These are phyloP conservation scores for Epistrophe eligans DNA, from an alignment of 2,888 invertebrate species.

Conservation along the genomic window DNA sequence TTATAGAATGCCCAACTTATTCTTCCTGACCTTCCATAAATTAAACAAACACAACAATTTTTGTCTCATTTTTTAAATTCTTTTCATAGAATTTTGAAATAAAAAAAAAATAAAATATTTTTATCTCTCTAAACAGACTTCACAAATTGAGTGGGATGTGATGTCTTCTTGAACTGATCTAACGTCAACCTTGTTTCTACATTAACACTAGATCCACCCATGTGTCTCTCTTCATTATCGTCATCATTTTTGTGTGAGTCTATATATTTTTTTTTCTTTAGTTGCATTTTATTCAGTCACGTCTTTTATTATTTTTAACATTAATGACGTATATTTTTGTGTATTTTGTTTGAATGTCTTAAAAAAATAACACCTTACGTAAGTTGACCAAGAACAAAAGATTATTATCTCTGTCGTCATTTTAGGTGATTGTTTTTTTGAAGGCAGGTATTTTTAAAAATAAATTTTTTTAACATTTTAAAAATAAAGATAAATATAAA, in stretches of 20 bases:
- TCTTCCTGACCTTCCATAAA: constrained; percentile 45
- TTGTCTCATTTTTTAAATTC: neutral
- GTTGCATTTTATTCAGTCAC: neutral
- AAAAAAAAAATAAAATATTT: constrained; percentile 11
- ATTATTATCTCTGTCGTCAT: constrained; percentile 30
- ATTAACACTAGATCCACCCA: constrained; percentile 37
- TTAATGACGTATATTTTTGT: constrained; percentile 39
- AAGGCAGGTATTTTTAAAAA: constrained; percentile 17
- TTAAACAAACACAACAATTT: neutral
- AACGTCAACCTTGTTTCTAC: constrained; percentile 53
- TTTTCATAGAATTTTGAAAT: constrained; percentile 19
- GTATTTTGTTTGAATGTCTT: neutral
- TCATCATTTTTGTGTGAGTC: constrained; percentile 33
- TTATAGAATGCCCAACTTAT: neutral
- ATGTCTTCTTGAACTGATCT: constrained; percentile 7
- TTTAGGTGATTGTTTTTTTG: neutral
- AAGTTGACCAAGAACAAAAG: constrained; percentile 40
- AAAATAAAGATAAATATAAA: neutral
- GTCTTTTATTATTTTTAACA: constrained; percentile 8
- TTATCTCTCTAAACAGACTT: constrained; percentile 5
- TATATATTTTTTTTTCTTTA: too few species aligned
- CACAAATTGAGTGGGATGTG: neutral
- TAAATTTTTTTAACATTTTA: neutral
- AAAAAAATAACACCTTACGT: constrained; percentile 8
- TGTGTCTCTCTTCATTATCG: constrained; percentile 37